Conservation (phyloP, 2,797 vertebrate genomes). For the Pipistrellus pygmaeus region DNA sequence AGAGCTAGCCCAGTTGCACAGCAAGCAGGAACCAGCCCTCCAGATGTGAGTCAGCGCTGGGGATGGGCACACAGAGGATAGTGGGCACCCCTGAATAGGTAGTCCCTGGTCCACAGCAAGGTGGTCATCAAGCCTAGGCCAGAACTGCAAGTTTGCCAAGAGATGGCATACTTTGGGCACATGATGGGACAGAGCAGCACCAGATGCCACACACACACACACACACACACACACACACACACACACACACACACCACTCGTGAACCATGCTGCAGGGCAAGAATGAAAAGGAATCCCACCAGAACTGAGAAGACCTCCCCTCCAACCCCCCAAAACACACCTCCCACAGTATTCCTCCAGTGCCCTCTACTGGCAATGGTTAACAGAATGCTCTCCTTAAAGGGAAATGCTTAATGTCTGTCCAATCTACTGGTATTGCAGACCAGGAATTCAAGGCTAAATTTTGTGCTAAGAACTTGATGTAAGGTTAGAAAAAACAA, state of each 20-base stretch:
- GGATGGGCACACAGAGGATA: not conserved
- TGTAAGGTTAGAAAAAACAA: not conserved
- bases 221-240: not conserved
- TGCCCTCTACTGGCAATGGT: not conserved
- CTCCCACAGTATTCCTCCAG: not conserved
- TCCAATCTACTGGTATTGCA: no score
- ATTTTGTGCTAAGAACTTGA: not conserved
- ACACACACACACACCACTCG: not conserved
- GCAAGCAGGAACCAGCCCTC: not conserved
- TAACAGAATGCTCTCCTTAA: not conserved
- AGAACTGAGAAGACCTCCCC: not conserved
- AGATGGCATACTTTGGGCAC: no score
- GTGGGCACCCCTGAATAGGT: not conserved
- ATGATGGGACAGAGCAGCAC: not conserved
- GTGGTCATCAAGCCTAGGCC: not conserved
- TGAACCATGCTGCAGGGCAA: not conserved
- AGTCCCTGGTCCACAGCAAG: not conserved
- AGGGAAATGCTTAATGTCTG: not conserved
- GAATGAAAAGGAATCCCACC: not conserved
- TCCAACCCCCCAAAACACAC: not conserved
- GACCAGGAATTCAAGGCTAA: not conserved
- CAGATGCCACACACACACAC: not conserved
- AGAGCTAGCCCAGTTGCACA: not conserved
- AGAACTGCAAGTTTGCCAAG: not conserved
- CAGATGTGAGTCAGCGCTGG: not conserved